phyloP scores from a whole-genome alignment of 2,888 invertebrate genomes.

The Pycnomerus fuliginosus region DNA sequence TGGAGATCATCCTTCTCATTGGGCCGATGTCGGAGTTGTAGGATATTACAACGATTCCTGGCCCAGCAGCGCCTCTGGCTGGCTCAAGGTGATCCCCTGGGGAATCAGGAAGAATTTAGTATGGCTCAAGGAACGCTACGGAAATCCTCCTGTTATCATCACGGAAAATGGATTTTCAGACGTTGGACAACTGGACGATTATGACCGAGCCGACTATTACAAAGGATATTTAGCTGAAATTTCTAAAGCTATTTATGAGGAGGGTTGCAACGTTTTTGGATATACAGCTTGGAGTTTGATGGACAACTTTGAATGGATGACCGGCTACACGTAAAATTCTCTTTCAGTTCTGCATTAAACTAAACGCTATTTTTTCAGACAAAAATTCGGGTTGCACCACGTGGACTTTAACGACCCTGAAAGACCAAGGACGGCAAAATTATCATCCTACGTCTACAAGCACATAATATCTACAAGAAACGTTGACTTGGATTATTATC shows the following conservation, averaged over 20 bases:
- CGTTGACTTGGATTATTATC: too few relatives aligned
- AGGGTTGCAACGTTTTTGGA: conserved; percentile 54
- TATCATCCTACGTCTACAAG: too few relatives aligned
- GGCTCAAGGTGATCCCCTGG: conserved; percentile 56
- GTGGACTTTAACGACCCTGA: conserved; percentile 63
- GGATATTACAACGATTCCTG: conserved; percentile 13
- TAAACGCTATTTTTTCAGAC: conserved; percentile 60
- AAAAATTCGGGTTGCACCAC: conserved; percentile 65
- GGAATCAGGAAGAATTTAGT: conserved; percentile 61
- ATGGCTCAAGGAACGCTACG: conserved; percentile 61
- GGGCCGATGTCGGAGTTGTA: conserved; percentile 9
- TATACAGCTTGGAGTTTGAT: conserved; percentile 63
- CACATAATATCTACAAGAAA: too few relatives aligned
- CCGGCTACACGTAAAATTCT: conserved; percentile 54
- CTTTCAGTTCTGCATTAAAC: conserved; percentile 44
- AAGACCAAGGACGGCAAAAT: conserved; percentile 54
- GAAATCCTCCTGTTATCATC: conserved; percentile 59
- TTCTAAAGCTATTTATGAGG: conserved; percentile 39
- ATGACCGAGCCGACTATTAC: conserved; percentile 57
- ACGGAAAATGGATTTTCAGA: conserved; percentile 64
- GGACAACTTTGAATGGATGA: conserved; percentile 63
- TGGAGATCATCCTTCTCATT: neutral
- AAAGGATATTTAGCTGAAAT: conserved; percentile 34
- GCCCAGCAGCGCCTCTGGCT: conserved; percentile 55
- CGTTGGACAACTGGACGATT: conserved; percentile 56